Evolutionary conservation across 2,113 vertebrate genomes (phyloP), one percentile per base, ranked within the genome.

Genomic region (Pyrgilauda ruficollis): DNA sequence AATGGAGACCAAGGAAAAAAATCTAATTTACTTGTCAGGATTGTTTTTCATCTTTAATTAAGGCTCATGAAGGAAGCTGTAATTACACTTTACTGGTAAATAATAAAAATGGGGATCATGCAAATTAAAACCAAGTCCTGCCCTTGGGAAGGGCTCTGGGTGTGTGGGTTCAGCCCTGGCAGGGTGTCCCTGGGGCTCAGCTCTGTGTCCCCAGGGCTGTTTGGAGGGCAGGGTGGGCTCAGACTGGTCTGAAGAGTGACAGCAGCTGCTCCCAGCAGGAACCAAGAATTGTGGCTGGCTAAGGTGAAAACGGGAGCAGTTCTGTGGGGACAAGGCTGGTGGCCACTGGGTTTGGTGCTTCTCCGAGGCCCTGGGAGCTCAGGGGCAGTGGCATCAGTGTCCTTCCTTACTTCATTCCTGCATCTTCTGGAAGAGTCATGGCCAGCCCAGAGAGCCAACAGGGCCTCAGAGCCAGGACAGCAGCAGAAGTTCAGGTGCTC

Each of bases 41-140:
- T 74, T 90, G 89, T 90, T 97, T 91, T 86, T 93, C 83, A 87
- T 97, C 82, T 68, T 95, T 97, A 94, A 97, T 97, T 97, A 97
- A 69, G 52, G 76, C 61, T 94, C 0, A 4, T 92, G 87, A 77
- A 93, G 91, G 82, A 82, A 89, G 82, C 4, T 6, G 85, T 94
- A 95, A 96, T 97, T 96, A 87, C 67, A 39, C 89, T 87, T 94
- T 79, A 49, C 76, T 50, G 52, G 93, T 95, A 97, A 95, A 94
- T 94, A 92, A 93, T 91, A 39, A 61, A 93, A 93, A 82, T 46
- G 52, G 52, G 55, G 75, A 62, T 70, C 77, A 74, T 31, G 62
- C 50, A 89, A 76, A 82, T 92, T 26, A 31, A 87, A 76, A 46
- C 21, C 35, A 22, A 35, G 68, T 73, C 4, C 27, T 70, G 63